A percentile compares a stretch with the other conserved stretches of the same genome.
Evolutionary conservation across 2,113 vertebrate genomes (phyloP).

Genomic region (Cyanocitta stelleri): DNA sequence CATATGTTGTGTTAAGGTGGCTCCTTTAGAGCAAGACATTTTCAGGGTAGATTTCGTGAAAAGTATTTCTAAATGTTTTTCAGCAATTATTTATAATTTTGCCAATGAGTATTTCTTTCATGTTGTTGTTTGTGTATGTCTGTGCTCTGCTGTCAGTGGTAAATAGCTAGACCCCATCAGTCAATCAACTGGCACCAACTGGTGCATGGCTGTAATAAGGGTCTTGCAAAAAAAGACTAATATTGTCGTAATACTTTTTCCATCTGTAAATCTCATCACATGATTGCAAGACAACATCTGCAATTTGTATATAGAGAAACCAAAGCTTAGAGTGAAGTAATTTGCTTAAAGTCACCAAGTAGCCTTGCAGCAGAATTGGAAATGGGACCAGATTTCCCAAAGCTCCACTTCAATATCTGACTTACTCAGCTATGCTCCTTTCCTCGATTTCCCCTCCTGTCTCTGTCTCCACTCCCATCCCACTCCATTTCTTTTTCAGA

Average conservation of each 20-base stretch:
- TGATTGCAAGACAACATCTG: not conserved
- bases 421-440: not conserved
- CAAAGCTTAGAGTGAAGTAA: not conserved
- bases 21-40: not conserved
- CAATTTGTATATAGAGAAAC: not conserved
- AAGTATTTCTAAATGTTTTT: not conserved
- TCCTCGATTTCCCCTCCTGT: not conserved
- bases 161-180: not conserved
- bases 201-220: not conserved
- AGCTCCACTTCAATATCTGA: not conserved
- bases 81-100: not conserved
- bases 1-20: fast-evolving
- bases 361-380: not conserved
- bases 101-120: not conserved
- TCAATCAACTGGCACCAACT: not conserved
- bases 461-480: too few relatives aligned
- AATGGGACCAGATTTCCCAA: not conserved
- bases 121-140: not conserved
- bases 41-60: not conserved
- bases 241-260: not conserved
- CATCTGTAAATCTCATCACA: not conserved
- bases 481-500: not conserved
- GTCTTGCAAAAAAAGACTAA: not conserved
- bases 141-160: not conserved
- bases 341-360: not conserved